phyloP scores from a whole-genome alignment of 2,113 vertebrate species.

The Phylloscopus whistleri region DNA sequence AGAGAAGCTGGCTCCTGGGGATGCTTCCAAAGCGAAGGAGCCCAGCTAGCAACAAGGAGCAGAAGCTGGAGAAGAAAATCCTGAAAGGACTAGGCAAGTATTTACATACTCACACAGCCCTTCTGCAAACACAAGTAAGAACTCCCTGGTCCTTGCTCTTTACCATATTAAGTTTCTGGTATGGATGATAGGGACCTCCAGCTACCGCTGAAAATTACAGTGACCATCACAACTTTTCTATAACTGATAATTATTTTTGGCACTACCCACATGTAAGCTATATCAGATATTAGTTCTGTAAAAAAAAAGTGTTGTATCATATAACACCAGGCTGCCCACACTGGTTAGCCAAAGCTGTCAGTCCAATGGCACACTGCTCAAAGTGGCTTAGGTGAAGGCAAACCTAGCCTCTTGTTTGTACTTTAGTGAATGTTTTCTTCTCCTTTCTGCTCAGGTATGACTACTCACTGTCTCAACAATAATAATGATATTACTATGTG shows the following conservation, averaged over 20 bases:
- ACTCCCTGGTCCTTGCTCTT: background rate
- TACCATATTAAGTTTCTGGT: background rate
- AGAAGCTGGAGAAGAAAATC: conserved; percentile 94
- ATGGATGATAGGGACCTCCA: background rate
- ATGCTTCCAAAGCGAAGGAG: conserved; percentile 69
- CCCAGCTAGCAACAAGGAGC: conserved; percentile 78
- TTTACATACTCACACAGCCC: background rate
- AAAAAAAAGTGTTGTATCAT: background rate
- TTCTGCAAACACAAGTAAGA: background rate
- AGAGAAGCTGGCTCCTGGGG: conserved; percentile 57
- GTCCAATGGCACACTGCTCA: background rate
- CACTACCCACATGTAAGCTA: background rate
- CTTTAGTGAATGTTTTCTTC: background rate
- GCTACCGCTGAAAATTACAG: background rate
- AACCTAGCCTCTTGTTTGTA: background rate
- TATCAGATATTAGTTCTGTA: background rate
- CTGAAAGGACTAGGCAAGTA: conserved; percentile 86
- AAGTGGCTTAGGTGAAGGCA: background rate
- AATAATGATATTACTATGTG: background rate
- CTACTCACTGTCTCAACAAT: rapidly evolving
- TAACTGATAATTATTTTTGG: background rate
- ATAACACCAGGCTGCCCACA: background rate
- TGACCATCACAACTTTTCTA: background rate
- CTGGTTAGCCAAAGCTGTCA: background rate
- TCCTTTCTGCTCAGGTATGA: background rate